Base-by-base conservation (phyloP, 2,113 vertebrate species). In the Tinamus guttatus region DNA sequence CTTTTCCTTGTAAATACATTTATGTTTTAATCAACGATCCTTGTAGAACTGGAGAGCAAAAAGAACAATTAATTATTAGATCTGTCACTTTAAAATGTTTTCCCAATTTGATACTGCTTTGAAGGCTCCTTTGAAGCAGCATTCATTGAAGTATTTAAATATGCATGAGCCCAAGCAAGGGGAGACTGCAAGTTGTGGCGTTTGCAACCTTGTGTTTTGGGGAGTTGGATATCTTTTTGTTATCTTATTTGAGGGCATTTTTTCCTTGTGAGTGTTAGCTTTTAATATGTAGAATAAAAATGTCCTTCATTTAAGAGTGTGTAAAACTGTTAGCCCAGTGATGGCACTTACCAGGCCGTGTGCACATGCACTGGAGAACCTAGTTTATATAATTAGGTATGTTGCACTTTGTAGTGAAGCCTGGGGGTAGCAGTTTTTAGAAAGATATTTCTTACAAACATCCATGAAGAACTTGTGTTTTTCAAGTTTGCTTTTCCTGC, bases 101-200 rank as follows among this genome's bases (percentile, higher is more conserved):
- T 97, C 59, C 56, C 56, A 4, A 74, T 85, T 96, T 93, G 87
- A 92, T 85, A 95, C 51, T 85, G 38, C 43, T 68, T 96, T 97
- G 96, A 96, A 97, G 84, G 89, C 83, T 96, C 40, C 76, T 83
- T 92, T 95, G 85, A 95, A 93, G 88, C 76, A 80, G 56, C 65
- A 89, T 92, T 96, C 65, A 89, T 92, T 96, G 89, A 95, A 90
- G 94, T 96, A 68, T 94, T 91, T 93, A 94, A 96, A 94, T 91
- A 79, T 63, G 93, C 74, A 89, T 64, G 8, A 90, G 62, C 34
- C 76, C 81, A 91, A 96, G 90, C 93, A 91, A 89, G 92, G 92
- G 64, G 86, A 93, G 90, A 95, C 95, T 96, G 94, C 96, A 92
- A 97, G 84, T 91, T 95, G n/a, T 96, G 94, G 80, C 91, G 91